These are phyloP conservation scores for Machaerirhynchus nigripectus DNA, from an alignment of 2,113 vertebrate species.

Conservation along the genomic window DNA sequence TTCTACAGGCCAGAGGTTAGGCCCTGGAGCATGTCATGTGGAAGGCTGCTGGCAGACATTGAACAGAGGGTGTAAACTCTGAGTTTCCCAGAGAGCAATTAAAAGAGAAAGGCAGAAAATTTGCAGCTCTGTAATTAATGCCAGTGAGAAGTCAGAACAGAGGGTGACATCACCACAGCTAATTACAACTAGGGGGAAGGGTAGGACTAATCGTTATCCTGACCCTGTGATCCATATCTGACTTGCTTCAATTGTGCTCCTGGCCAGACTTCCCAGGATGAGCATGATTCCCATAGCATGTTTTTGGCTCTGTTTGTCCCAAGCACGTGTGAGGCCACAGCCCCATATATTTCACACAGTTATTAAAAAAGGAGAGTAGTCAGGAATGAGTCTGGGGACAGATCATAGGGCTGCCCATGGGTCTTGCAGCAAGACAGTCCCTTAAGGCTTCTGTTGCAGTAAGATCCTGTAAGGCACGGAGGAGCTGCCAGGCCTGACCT, in stretches of 20 bases:
- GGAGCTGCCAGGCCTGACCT: not conserved
- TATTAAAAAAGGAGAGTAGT: not conserved
- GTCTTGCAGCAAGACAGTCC: not conserved
- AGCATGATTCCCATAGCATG: not conserved
- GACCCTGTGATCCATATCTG: slow-evolving; percentile 31
- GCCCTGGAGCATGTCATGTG: not conserved
- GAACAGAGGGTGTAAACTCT: not conserved
- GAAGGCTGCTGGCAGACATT: not conserved
- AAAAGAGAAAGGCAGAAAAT: slow-evolving; percentile 41
- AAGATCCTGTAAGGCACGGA: not conserved
- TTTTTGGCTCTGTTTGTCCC: not conserved
- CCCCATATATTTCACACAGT: not conserved
- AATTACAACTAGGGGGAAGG: slow-evolving; percentile 37
- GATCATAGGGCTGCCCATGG: not conserved
- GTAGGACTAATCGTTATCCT: slow-evolving; percentile 21
- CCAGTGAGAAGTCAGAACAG: slow-evolving; percentile 16
- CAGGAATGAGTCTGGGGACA: not conserved
- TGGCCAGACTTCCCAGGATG: not conserved
- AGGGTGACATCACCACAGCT: slow-evolving; percentile 37
- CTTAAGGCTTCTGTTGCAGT: not conserved
- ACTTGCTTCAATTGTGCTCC: not conserved
- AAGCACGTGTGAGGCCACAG: not conserved
- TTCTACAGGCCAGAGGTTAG: not conserved
- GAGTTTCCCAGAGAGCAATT: not conserved
- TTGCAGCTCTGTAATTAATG: slow-evolving; percentile 49